phyloP scores from a whole-genome alignment of 2,113 vertebrate species.

The Suricata suricatta region DNA sequence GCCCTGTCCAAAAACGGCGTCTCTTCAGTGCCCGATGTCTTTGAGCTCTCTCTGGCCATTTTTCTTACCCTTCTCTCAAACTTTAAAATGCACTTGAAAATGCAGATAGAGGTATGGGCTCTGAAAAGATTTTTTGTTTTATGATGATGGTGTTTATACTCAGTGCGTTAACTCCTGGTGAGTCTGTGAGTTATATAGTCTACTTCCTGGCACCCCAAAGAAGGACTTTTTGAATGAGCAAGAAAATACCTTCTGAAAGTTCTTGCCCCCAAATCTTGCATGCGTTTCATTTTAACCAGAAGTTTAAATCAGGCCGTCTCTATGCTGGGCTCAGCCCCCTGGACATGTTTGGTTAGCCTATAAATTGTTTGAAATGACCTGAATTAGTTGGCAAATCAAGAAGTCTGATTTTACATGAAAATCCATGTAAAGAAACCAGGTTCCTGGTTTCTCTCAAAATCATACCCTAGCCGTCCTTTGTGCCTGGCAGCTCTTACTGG shows the following conservation, averaged over 20 bases:
- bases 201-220: neutral
- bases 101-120: slow-evolving; percentile 96
- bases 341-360: neutral
- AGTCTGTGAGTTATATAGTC: neutral
- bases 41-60: slow-evolving; percentile 98
- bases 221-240: neutral
- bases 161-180: neutral
- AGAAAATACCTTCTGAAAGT: neutral
- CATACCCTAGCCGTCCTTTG: neutral
- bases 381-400: neutral
- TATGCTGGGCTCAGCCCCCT: neutral
- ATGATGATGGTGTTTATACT: neutral
- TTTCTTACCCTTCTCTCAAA: slow-evolving; percentile 97
- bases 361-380: slow-evolving; percentile 36
- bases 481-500: neutral
- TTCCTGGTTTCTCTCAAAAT: slow-evolving; percentile 40
- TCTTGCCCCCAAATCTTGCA: neutral
- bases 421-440: neutral
- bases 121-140: neutral
- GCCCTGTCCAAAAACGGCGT: slow-evolving; percentile 98
- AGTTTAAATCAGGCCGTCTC: neutral
- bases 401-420: slow-evolving; percentile 2
- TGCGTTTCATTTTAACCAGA: neutral
- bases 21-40: slow-evolving; percentile 97
- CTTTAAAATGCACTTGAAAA: slow-evolving; percentile 98